Evolutionary conservation across 2,797 vertebrate genomes (phyloP), one percentile per base, ranked within the genome.

Genomic region (Anguilla megastoma): DNA sequence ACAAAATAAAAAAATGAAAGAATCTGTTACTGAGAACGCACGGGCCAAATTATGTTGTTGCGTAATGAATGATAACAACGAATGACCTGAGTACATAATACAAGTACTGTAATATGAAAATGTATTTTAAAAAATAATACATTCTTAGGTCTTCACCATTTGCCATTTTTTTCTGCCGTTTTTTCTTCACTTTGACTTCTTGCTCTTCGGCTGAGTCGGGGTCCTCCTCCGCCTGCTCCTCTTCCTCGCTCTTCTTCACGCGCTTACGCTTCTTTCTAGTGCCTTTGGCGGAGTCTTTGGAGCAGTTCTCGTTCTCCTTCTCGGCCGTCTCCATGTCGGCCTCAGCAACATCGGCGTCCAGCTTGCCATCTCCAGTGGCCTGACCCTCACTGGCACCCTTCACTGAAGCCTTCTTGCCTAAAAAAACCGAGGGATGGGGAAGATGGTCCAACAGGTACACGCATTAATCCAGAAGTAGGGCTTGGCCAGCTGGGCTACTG

Each of bases 181-280:
- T 86, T 1, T 56, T 93, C 86, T 86, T 94, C 86, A 92, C 93
- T 90, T 92, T 90, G 24, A 85, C 36, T 54, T 69, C 86, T 10
- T 88, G 88, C 76, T 93, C 93, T 48, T 92, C 88, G 2, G 80
- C 74, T 74, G 45, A 60, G 0, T 93, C 60, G 2, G 41, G 90
- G 24, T 89, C 82, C 86, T 92, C 89, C 76, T 41, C 74, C 2
- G 30, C 79, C 0, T 90, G 9, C 33, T 79, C 8, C 45, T 50
- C 79, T 10, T 9, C 79, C 45, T 50, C 21, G 24, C 21, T n/a
- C 12, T 82, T 82, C 45, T 48, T 82, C 2, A 2, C 41, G 41
- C 79, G 21, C 41, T 82, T 82, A 1, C 21, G 79, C 45, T n/a
- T 82, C 79, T 45, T 82, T 5, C 24, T 82, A n/a, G 45, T 10